Evolutionary conservation across 1,140 invertebrate genomes (phyloP).

Genomic region (Coelopa frigida): DNA sequence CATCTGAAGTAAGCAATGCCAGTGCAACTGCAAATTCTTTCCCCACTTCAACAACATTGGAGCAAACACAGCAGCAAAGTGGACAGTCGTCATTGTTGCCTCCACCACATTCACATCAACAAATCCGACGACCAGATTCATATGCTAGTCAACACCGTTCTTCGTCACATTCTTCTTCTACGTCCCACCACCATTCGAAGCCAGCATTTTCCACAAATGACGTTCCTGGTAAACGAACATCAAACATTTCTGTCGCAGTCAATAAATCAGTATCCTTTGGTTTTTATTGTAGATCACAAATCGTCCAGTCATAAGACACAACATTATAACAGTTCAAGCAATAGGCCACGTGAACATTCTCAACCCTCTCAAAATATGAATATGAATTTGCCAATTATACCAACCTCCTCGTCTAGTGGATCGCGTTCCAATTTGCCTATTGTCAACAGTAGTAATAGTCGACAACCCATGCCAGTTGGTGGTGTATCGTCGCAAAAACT

Average conservation of each 20-base stretch:
- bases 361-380: conserved; percentile 9
- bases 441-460: conserved; percentile 2
- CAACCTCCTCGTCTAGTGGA: conserved; percentile 5
- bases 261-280: neutral
- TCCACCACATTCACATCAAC: conserved; percentile 14
- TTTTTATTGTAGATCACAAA: conserved; percentile 31
- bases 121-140: conserved; percentile 17
- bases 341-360: conserved; percentile 5
- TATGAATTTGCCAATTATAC: too few relatives aligned
- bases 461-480: neutral
- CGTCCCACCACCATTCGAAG: conserved; percentile 30
- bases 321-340: neutral
- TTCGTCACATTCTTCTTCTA: conserved; percentile 9
- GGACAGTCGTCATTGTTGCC: conserved; percentile 20
- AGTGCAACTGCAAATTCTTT: conserved; percentile 12
- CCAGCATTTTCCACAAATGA: conserved; percentile 29
- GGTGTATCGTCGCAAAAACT: conserved; percentile 1
- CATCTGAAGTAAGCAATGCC: conserved; percentile 23
- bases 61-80: conserved; percentile 6
- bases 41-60: neutral
- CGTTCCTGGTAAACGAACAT: conserved; percentile 32
- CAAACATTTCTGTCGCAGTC: neutral
- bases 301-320: conserved; percentile 7
- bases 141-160: conserved; percentile 28
- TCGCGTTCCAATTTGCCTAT: conserved; percentile 1